Evolutionary conservation across 2,888 invertebrate genomes (phyloP).

Genomic region (Cerceris ruficornis): DNA sequence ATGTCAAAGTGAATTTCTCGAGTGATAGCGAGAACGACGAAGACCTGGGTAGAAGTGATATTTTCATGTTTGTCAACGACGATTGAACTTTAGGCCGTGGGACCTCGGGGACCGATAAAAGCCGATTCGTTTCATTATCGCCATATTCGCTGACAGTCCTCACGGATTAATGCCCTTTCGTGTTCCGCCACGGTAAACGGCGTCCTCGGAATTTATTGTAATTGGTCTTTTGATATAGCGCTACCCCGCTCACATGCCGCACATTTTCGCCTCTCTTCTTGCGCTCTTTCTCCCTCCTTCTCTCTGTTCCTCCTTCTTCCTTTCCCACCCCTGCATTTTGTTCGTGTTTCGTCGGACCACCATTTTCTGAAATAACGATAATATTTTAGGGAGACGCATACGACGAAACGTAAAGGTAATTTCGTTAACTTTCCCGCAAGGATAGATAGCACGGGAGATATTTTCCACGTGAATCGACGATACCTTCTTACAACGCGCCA

Average conservation of each 20-base stretch:
- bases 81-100: constrained; percentile 69
- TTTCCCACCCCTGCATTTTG: constrained; percentile 24
- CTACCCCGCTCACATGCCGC: constrained; percentile 62
- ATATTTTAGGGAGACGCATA: constrained; percentile 43
- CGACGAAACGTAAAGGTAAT: constrained; percentile 34
- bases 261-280: constrained; percentile 52
- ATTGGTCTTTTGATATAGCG: constrained; percentile 74
- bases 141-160: constrained; percentile 62
- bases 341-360: constrained; percentile 40
- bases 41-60: constrained; percentile 45
- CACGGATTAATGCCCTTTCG: constrained; percentile 73
- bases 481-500: constrained; percentile 9
- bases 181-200: constrained; percentile 71
- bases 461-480: constrained; percentile 24
- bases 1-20: constrained; percentile 41
- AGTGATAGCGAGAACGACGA: constrained; percentile 4
- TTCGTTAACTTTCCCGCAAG: constrained; percentile 38
- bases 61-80: constrained; percentile 63
- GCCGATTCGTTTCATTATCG: constrained; percentile 74
- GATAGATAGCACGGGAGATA: constrained; percentile 31
- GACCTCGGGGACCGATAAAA: constrained; percentile 74
- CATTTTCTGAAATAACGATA: constrained; percentile 59
- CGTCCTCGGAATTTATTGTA: constrained; percentile 74
- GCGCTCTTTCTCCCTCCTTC: constrained; percentile 26
- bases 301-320: constrained; percentile 10